A percentile compares a stretch with the other conserved stretches of the same genome.
Evolutionary conservation across 2,113 vertebrate genomes (phyloP).

Genomic region (Oophaga pumilio): DNA sequence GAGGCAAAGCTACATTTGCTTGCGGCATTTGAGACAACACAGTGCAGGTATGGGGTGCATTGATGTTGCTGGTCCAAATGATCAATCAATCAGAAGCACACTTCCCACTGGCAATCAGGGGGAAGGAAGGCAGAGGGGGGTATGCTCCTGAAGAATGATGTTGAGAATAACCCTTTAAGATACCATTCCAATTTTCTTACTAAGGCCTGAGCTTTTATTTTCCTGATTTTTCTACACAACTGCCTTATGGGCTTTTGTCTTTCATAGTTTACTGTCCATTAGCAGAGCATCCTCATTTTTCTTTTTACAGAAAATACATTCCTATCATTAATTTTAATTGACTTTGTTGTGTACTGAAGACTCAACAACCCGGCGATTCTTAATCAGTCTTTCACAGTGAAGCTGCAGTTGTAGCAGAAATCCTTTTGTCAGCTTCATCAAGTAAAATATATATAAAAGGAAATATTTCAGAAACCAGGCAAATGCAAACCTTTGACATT

Average conservation of each 20-base stretch:
- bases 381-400: slow-evolving; percentile 7
- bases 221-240: slow-evolving; percentile 14
- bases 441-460: slow-evolving; percentile 20
- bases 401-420: not conserved
- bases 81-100: no score
- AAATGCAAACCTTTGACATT: slow-evolving; percentile 41
- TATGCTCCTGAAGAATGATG: no score
- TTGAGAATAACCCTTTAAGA: not conserved
- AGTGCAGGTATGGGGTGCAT: no score
- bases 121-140: no score
- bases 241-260: not conserved
- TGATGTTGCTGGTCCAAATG: no score
- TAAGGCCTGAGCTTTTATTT: slow-evolving; percentile 9
- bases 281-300: slow-evolving; percentile 7
- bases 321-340: not conserved
- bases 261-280: slow-evolving; percentile 23
- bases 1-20: no score
- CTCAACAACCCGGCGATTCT: slow-evolving; percentile 1
- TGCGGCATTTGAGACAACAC: no score
- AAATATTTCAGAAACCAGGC: slow-evolving; percentile 32
- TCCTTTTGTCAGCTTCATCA: not conserved
- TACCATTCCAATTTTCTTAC: not conserved
- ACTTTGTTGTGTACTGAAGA: slow-evolving; percentile 8
- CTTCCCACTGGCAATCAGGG: no score
- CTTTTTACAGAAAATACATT: slow-evolving; percentile 19